A percentile compares a stretch with the other conserved stretches of the same genome.
These are phyloP conservation scores for Pipistrellus kuhlii DNA, from an alignment of 2,797 vertebrate species.

Conservation along the genomic window DNA sequence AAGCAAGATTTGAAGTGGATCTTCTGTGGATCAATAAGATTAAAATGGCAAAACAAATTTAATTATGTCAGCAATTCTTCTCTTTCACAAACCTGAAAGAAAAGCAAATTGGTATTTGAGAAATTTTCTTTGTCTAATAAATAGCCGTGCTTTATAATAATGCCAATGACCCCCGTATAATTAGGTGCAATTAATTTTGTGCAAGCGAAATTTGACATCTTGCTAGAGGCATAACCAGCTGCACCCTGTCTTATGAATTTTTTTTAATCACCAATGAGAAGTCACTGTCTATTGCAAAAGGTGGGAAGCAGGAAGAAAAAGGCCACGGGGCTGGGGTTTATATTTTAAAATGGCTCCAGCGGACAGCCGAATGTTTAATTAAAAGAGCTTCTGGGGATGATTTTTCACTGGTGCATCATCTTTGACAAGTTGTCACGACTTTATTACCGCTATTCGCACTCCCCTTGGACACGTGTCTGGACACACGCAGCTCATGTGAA, in stretches of 20 bases:
- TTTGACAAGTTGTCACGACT: slow-evolving; percentile 60
- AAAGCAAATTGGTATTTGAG: slow-evolving; percentile 81
- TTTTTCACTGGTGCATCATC: slow-evolving; percentile 41
- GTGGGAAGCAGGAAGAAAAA: slow-evolving; percentile 21
- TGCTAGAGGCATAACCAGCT: slow-evolving; percentile 80
- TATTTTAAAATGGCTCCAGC: slow-evolving; percentile 66
- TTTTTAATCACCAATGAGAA: slow-evolving; percentile 64
- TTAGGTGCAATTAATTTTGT: slow-evolving; percentile 84
- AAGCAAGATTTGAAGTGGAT: slow-evolving; percentile 61
- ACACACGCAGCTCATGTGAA: neutral
- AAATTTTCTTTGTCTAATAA: slow-evolving; percentile 82
- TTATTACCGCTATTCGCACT: neutral
- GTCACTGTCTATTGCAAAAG: slow-evolving; percentile 25
- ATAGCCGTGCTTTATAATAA: slow-evolving; percentile 79
- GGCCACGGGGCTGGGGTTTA: slow-evolving; percentile 70
- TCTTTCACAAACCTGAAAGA: slow-evolving; percentile 76
- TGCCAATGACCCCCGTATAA: slow-evolving; percentile 80
- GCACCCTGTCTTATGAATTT: slow-evolving; percentile 68
- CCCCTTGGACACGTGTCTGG: neutral
- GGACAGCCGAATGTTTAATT: slow-evolving; percentile 79
- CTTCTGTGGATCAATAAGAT: slow-evolving; percentile 62
- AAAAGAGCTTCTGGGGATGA: slow-evolving; percentile 68
- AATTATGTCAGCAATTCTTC: slow-evolving; percentile 70
- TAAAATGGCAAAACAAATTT: slow-evolving; percentile 78
- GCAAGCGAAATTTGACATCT: slow-evolving; percentile 79